A percentile compares a stretch with the other conserved stretches of the same genome.
Conservation (phyloP, 2,888 invertebrate species). For the Acrobasis repandana region DNA sequence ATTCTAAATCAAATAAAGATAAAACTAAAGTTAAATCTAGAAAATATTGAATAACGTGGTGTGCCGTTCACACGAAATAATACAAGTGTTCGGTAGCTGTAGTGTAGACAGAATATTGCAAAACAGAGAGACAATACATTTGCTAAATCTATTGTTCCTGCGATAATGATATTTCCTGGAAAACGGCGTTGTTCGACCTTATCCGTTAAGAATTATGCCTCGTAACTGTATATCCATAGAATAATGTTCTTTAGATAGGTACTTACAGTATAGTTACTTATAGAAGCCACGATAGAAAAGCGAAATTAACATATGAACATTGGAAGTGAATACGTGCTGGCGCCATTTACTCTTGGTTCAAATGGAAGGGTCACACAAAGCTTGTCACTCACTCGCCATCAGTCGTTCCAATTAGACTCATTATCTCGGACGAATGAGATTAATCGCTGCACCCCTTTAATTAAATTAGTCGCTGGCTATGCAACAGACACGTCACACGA, state of each 20-base stretch:
- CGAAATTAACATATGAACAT: conserved; percentile 6
- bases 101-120: conserved; percentile 28
- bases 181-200: conserved; percentile 35
- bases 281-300: not conserved
- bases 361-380: conserved; percentile 23
- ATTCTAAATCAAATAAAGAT: not conserved
- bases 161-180: conserved; percentile 47
- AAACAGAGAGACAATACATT: conserved; percentile 46
- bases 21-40: not conserved
- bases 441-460: conserved; percentile 39
- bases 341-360: conserved; percentile 21
- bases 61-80: conserved; percentile 13
- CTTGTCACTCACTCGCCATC: conserved; percentile 13
- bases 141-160: conserved; percentile 50
- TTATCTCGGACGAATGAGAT: conserved; percentile 40
- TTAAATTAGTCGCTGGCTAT: conserved; percentile 33
- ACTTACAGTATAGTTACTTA: not conserved
- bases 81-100: conserved; percentile 16
- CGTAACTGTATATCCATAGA: conserved; percentile 25
- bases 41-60: not conserved
- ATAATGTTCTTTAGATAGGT: conserved; percentile 2
- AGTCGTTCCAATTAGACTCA: conserved; percentile 23
- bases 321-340: not conserved
- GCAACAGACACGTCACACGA: conserved; percentile 23
- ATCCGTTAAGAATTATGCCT: conserved; percentile 45